phyloP scores from a whole-genome alignment of 2,888 invertebrate genomes.

The Drosophila histrio region DNA sequence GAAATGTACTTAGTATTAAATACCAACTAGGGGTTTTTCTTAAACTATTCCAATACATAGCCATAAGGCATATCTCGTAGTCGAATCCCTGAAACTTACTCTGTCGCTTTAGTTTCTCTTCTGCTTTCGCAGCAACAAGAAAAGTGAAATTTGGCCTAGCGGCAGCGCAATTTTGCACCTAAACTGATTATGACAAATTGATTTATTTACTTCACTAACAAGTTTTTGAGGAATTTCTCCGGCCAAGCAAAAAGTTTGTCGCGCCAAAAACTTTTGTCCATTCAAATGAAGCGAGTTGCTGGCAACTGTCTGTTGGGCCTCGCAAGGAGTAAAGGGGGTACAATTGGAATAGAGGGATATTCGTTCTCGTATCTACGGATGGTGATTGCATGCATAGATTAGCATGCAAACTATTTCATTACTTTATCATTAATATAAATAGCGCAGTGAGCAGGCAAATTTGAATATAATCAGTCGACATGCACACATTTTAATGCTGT shows the following conservation, averaged over 20 bases:
- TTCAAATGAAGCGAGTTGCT: constrained; percentile 60
- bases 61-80: constrained; percentile 24
- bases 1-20: not conserved
- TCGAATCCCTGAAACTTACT: constrained; percentile 27
- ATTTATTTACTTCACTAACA: constrained; percentile 82
- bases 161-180: constrained; percentile 76
- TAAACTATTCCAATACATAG: constrained; percentile 17
- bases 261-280: constrained; percentile 66
- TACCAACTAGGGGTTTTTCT: not conserved
- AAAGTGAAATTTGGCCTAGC: constrained; percentile 66
- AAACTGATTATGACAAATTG: constrained; percentile 82
- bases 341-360: not conserved
- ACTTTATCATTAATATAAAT: constrained; percentile 75
- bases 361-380: constrained; percentile 26
- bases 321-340: not conserved
- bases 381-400: constrained; percentile 62
- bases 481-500: constrained; percentile 65
- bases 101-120: constrained; percentile 11
- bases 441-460: constrained; percentile 53
- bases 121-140: constrained; percentile 40
- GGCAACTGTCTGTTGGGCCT: not conserved
- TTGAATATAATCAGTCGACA: constrained; percentile 71
- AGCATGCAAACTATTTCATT: constrained; percentile 71
- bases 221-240: constrained; percentile 73
- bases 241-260: constrained; percentile 66